Conservation (phyloP, 2,888 invertebrate species). For the Monochamus alternatus region DNA sequence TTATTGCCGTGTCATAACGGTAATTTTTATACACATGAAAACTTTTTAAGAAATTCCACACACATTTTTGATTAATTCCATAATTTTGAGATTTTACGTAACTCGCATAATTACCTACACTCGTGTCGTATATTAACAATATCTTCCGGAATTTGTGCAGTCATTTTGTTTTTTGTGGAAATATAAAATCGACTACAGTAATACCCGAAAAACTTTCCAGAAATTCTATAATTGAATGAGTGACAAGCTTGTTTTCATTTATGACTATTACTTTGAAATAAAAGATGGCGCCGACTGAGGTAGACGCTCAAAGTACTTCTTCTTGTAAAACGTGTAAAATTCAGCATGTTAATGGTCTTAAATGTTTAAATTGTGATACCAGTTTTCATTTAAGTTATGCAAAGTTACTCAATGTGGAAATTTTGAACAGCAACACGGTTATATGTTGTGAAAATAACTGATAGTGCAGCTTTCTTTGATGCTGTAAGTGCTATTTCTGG, state of each 20-base stretch:
- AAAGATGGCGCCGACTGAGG: too few species aligned
- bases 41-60: slow-evolving; percentile 55
- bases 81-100: neutral
- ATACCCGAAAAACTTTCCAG: slow-evolving; percentile 53
- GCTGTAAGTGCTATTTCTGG: too few species aligned
- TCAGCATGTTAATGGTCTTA: too few species aligned
- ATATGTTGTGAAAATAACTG: too few species aligned
- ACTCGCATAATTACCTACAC: slow-evolving; percentile 38
- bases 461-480: too few species aligned
- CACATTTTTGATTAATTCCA: slow-evolving; percentile 54
- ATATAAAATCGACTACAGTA: slow-evolving; percentile 56
- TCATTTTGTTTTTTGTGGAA: slow-evolving; percentile 2
- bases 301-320: too few species aligned
- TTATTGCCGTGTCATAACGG: slow-evolving; percentile 58
- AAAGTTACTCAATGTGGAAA: too few species aligned
- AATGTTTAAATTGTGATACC: too few species aligned
- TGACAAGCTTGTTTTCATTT: neutral
- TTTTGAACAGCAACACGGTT: too few species aligned
- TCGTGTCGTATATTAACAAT: neutral
- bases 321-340: too few species aligned
- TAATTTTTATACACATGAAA: slow-evolving; percentile 60
- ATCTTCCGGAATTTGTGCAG: slow-evolving; percentile 10
- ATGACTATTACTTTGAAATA: neutral
- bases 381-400: too few species aligned
- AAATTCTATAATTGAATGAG: slow-evolving; percentile 47